Conservation (phyloP, 92 coral and sea anemone genomes). For the Umimayanthus kanabou region DNA sequence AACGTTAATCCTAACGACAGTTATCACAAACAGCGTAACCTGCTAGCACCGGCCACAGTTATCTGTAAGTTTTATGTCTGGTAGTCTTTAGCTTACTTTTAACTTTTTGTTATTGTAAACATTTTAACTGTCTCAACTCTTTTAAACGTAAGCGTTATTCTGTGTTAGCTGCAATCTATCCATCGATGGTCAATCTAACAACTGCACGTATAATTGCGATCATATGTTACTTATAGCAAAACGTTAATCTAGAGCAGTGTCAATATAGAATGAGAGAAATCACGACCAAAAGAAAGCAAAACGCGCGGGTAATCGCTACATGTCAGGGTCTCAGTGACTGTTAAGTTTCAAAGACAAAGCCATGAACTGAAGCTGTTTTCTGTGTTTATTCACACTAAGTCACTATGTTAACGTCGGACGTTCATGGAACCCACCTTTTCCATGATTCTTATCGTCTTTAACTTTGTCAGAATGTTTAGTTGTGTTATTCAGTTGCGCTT, state of each 20-base stretch:
- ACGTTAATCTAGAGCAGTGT: neutral
- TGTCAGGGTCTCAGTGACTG: neutral
- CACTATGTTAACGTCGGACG: neutral
- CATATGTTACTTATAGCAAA: neutral
- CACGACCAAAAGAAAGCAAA: neutral
- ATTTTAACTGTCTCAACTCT: too few relatives aligned
- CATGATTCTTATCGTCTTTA: conserved; percentile 19
- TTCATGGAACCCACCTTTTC: conserved; percentile 21
- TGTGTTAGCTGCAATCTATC: too few relatives aligned
- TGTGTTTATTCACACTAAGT: neutral
- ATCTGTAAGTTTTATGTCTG: too few relatives aligned
- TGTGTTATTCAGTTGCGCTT: conserved; percentile 48
- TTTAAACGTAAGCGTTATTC: too few relatives aligned
- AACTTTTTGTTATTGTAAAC: too few relatives aligned
- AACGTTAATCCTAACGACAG: too few relatives aligned
- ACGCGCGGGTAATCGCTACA: neutral
- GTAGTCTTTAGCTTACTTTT: too few relatives aligned
- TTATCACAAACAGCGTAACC: too few relatives aligned
- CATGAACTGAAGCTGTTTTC: neutral
- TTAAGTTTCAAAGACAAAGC: neutral
- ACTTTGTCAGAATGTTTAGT: conserved; percentile 31
- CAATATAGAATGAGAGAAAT: neutral
- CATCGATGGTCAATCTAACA: too few relatives aligned
- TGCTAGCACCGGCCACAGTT: too few relatives aligned
- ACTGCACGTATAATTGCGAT: too few relatives aligned